A percentile compares a stretch with the other conserved stretches of the same genome.
Conservation (phyloP, 1,140 invertebrate species). For the Drosophila sproati region DNA sequence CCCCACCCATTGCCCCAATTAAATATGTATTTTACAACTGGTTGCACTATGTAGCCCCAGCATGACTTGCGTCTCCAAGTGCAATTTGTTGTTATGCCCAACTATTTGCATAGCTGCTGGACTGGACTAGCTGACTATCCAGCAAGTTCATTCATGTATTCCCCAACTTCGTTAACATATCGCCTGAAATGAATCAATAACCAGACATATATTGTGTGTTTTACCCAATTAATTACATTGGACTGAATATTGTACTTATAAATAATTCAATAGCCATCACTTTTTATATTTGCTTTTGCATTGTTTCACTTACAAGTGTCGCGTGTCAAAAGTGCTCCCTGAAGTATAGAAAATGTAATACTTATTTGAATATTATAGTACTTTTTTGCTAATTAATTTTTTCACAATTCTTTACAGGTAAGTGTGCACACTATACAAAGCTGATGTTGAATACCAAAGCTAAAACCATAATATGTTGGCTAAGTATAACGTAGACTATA, state of each 20-base stretch:
- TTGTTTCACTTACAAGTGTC: slow-evolving; percentile 33
- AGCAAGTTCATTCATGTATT: slow-evolving; percentile 42
- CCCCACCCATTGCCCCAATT: slow-evolving; percentile 26
- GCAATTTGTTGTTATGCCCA: slow-evolving; percentile 2
- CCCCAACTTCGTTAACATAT: slow-evolving; percentile 33
- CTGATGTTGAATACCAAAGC: not conserved
- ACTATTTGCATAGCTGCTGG: slow-evolving; percentile 48
- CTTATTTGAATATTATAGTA: slow-evolving; percentile 6
- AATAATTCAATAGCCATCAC: slow-evolving; percentile 27
- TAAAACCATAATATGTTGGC: slow-evolving; percentile 8
- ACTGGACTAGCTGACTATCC: not conserved
- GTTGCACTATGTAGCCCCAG: not conserved
- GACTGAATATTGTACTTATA: slow-evolving; percentile 8
- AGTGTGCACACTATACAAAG: slow-evolving; percentile 14
- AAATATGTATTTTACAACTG: slow-evolving; percentile 31
- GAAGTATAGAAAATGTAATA: not conserved
- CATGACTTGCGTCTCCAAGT: slow-evolving; percentile 11
- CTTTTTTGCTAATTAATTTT: slow-evolving; percentile 16
- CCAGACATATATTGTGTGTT: not conserved
- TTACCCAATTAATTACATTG: slow-evolving; percentile 1
- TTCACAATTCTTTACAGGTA: slow-evolving; percentile 43
- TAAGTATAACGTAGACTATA: slow-evolving; percentile 20
- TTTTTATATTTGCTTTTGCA: slow-evolving; percentile 11
- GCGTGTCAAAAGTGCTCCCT: slow-evolving; percentile 46
- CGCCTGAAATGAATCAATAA: slow-evolving; percentile 12